A percentile compares a stretch with the other conserved stretches of the same genome.
These are phyloP conservation scores for Epinephelus coioides DNA, from an alignment of 2,797 vertebrate species.

Conservation along the genomic window DNA sequence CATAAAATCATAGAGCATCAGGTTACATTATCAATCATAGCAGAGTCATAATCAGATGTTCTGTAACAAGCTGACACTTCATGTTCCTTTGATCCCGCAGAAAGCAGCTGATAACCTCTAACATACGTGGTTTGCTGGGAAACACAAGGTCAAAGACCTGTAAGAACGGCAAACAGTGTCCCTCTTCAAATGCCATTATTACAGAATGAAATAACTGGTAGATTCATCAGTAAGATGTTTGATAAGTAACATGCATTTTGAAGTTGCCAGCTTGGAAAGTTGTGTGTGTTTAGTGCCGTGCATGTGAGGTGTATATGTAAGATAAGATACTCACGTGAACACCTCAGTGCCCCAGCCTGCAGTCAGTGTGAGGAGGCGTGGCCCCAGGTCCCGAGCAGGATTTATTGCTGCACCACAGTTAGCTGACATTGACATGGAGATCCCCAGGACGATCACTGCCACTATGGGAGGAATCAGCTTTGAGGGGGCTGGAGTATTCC, in stretches of 20 bases:
- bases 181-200: background rate
- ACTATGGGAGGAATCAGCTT: conserved; percentile 86
- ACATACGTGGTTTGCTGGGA: background rate
- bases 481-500: conserved; percentile 84
- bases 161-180: background rate
- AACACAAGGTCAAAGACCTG: background rate
- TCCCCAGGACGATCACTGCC: conserved; percentile 85
- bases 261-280: background rate
- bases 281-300: conserved; percentile 8
- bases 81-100: conserved; percentile 8
- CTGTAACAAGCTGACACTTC: conserved; percentile 19
- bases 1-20: background rate
- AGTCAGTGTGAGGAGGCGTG: conserved; percentile 89
- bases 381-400: conserved; percentile 91
- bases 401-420: conserved; percentile 91
- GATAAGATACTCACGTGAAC: conserved; percentile 87
- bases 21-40: background rate
- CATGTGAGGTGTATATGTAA: background rate
- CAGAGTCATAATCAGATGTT: conserved; percentile 8
- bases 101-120: conserved; percentile 39
- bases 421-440: conserved; percentile 86
- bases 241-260: background rate
- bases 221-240: background rate
- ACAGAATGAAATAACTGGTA: background rate
- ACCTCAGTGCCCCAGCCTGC: conserved; percentile 92